Evolutionary conservation across 2,888 invertebrate genomes (phyloP).

Genomic region (Cybosia mesomella): DNA sequence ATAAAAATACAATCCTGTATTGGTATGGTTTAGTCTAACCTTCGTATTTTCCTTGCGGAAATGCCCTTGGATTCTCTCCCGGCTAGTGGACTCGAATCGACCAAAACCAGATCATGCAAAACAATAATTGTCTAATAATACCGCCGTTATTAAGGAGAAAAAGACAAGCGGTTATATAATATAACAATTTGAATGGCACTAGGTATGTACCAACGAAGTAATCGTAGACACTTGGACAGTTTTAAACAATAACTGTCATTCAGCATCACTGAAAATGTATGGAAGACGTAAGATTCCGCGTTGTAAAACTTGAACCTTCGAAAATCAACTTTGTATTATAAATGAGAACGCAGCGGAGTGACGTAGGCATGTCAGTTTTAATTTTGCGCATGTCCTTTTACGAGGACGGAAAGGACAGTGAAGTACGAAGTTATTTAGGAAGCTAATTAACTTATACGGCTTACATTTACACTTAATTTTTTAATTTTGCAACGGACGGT

Average conservation of each 20-base stretch:
- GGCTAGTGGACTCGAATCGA: too few species aligned
- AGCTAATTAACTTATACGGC: conserved; percentile 29
- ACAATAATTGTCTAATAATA: too few species aligned
- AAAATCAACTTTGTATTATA: background rate
- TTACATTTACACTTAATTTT: conserved; percentile 14
- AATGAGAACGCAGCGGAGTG: background rate
- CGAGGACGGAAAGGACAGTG: conserved; percentile 4
- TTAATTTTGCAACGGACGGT: conserved; percentile 11
- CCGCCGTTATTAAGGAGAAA: background rate
- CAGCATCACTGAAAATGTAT: background rate
- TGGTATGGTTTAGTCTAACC: too few species aligned
- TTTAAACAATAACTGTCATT: background rate
- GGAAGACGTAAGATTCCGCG: background rate
- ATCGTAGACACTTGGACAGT: background rate
- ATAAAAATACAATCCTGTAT: too few species aligned
- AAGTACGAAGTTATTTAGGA: conserved; percentile 6
- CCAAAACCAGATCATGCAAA: too few species aligned
- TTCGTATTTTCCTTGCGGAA: too few species aligned
- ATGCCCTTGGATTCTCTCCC: too few species aligned
- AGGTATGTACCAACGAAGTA: background rate
- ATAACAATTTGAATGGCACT: background rate
- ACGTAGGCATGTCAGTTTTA: conserved; percentile 5
- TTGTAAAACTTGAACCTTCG: background rate
- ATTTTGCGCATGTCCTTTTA: conserved; percentile 12
- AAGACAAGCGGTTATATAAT: background rate